Evolutionary conservation across 2,888 invertebrate genomes (phyloP).

Genomic region (Drosophila affinis): DNA sequence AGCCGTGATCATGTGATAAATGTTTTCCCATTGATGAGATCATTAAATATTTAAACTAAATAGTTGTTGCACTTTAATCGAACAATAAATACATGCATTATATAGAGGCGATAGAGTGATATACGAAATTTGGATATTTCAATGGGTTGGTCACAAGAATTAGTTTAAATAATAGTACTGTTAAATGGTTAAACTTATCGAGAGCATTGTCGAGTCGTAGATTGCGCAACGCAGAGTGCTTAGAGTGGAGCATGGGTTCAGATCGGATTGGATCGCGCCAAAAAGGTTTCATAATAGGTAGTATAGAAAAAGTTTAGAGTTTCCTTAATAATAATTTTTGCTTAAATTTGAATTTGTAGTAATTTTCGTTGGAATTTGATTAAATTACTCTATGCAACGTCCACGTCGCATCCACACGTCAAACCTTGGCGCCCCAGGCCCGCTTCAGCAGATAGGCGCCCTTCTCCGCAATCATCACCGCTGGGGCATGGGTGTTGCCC

Average conservation of each 20-base stretch:
- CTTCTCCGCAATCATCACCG: constrained; percentile 93
- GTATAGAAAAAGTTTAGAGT: constrained; percentile 30
- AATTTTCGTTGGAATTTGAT: constrained; percentile 53
- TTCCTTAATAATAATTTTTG: constrained; percentile 64
- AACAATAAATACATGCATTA: constrained; percentile 76
- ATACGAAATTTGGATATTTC: constrained; percentile 55
- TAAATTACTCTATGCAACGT: constrained; percentile 83
- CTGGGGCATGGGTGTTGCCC: constrained; percentile 91
- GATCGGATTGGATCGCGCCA: constrained; percentile 1
- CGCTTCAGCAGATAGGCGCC: constrained; percentile 82
- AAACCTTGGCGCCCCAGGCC: constrained; percentile 83
- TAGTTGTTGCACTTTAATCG: constrained; percentile 72
- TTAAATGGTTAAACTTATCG: constrained; percentile 57
- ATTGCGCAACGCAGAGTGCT: constrained; percentile 73
- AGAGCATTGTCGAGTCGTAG: constrained; percentile 36
- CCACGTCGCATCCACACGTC: constrained; percentile 82
- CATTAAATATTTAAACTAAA: constrained; percentile 61
- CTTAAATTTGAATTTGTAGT: constrained; percentile 40
- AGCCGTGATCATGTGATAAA: constrained; percentile 13
- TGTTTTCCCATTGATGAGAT: constrained; percentile 27
- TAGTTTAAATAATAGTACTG: constrained; percentile 49
- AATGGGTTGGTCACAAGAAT: constrained; percentile 47
- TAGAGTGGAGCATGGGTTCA: constrained; percentile 54
- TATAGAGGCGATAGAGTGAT: constrained; percentile 50
- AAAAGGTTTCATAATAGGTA: constrained; percentile 5